A percentile compares a stretch with the other conserved stretches of the same genome.
Conservation (phyloP, 2,888 invertebrate genomes). For the Noctua fimbriata region DNA sequence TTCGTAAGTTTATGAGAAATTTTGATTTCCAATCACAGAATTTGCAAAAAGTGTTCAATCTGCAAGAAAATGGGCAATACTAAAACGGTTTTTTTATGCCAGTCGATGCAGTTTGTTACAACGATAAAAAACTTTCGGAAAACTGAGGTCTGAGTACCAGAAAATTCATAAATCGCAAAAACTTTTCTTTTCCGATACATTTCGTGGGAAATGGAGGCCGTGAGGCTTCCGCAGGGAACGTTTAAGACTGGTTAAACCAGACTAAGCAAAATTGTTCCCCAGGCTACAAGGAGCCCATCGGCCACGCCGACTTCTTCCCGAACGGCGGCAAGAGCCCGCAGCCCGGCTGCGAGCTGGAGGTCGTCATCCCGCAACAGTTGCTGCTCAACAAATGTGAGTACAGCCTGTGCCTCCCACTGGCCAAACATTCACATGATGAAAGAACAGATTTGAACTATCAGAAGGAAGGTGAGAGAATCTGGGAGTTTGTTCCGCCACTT, state of each 20-base stretch:
- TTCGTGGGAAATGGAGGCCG: not conserved
- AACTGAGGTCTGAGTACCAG: not conserved
- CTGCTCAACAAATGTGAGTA: slow-evolving; percentile 86
- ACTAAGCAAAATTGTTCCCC: slow-evolving; percentile 6
- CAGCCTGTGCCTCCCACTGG: not conserved
- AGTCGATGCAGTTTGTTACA: not conserved
- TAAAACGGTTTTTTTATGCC: not conserved
- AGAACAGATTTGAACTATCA: no score
- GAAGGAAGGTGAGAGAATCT: no score
- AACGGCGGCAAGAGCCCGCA: slow-evolving; percentile 91
- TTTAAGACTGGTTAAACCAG: not conserved
- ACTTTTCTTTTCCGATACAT: not conserved
- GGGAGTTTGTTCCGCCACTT: no score
- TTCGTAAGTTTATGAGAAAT: not conserved
- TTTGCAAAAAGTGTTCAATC: not conserved
- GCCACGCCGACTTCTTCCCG: slow-evolving; percentile 92
- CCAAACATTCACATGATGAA: no score
- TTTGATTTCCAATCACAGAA: not conserved
- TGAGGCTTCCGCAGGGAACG: not conserved
- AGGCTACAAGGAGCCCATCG: slow-evolving; percentile 88
- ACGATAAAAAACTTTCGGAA: not conserved
- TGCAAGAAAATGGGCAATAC: not conserved
- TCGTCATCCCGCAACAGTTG: slow-evolving; percentile 85
- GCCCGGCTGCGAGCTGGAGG: slow-evolving; percentile 91
- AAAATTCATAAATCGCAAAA: no score